Conservation (phyloP, 2,888 invertebrate species). For the Zootermopsis nevadensis region DNA sequence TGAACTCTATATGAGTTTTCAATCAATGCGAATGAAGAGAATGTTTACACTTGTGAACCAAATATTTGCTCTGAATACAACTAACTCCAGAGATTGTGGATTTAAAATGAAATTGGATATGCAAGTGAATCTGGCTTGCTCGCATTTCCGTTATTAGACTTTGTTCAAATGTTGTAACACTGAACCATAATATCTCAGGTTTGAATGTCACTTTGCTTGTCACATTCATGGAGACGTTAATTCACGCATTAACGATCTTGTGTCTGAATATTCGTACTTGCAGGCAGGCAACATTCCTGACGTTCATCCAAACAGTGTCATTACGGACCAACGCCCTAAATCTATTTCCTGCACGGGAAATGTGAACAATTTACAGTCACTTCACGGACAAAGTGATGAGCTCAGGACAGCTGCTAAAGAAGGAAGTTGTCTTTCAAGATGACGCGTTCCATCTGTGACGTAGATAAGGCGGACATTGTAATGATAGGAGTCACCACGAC, state of each 20-base stretch:
- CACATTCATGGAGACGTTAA: not conserved
- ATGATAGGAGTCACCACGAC: not conserved
- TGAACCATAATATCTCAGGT: too few species aligned
- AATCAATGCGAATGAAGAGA: too few species aligned
- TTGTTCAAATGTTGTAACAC: too few species aligned
- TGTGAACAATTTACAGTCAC: constrained; percentile 12
- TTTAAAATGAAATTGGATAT: too few species aligned
- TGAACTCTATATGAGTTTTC: too few species aligned
- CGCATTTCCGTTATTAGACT: too few species aligned
- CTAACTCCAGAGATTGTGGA: too few species aligned
- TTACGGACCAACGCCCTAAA: not conserved
- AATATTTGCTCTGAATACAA: too few species aligned
- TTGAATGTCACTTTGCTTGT: too few species aligned
- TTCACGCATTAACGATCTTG: not conserved
- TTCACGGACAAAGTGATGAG: not conserved
- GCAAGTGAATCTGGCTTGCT: too few species aligned
- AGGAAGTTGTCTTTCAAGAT: not conserved
- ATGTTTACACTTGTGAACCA: too few species aligned
- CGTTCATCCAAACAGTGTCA: not conserved
- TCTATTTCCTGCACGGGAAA: constrained; percentile 16
- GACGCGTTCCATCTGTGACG: not conserved
- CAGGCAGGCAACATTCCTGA: not conserved
- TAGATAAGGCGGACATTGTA: not conserved
- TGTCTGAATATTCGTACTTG: not conserved
- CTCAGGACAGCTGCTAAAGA: constrained; percentile 13